Evolutionary conservation across 2,113 vertebrate species (phyloP), one percentile per base, ranked within the genome.

Genomic region (Guaruba guarouba): DNA sequence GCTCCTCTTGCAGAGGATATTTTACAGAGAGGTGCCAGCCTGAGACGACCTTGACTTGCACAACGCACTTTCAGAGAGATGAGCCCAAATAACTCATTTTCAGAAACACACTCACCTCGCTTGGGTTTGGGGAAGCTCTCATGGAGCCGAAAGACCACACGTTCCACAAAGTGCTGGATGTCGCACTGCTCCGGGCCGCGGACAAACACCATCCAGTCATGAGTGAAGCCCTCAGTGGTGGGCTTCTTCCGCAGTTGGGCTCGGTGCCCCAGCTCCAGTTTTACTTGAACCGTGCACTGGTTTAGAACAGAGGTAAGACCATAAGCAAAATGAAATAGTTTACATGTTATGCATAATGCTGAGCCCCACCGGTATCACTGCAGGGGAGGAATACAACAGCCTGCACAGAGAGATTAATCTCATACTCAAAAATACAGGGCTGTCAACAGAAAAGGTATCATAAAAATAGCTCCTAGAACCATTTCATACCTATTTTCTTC

Each of bases 121-220:
- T 99, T 99, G 92, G 99, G 99, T 89, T 99, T 99, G 6, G 99
- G 99, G 98, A 99, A 99, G 98, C 99, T 99, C 97, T 99, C 99
- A 11, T 99, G 99, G 73, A 99, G 98, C 82, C 99, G 98, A 97
- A 99, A 99, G 97, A 99, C 99, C 51, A 99, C 99, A 96, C 97
- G 99, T 88, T 99, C 99, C 98, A 99, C 99, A 92, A 99, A 99
- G 97, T 99, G 99, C 98, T 99, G 99, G 96, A 99, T 99, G 96
- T 99, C 99, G 16, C 98, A 99, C 39, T 99, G 99, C 97, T 99
- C 99, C 0, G 99, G 99, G 70, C 99, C 99, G 3, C 99, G 98
- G 52, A 99, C 99, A 44, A 99, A 99, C 96, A 99, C 99, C 99
- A 99, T 99, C 99, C 99, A 99, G 98, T 99, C 99, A 10, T 99